A percentile compares a stretch with the other conserved stretches of the same genome.
These are phyloP conservation scores for Abrostola triplasia DNA, from an alignment of 2,888 invertebrate species.

Conservation along the genomic window DNA sequence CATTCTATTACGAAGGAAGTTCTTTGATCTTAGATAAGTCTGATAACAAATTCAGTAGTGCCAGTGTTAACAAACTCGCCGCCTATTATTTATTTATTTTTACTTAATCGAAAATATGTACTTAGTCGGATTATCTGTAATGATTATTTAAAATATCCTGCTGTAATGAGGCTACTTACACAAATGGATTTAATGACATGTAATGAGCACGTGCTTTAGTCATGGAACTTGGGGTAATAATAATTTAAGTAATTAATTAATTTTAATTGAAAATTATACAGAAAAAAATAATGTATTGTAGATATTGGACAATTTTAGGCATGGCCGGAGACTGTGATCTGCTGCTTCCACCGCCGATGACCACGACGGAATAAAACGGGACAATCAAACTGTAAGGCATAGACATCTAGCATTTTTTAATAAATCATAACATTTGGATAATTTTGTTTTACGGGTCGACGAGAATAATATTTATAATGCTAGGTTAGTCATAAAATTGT, in stretches of 20 bases:
- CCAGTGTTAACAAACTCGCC: conserved; percentile 8
- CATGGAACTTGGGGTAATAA: conserved; percentile 6
- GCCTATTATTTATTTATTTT: conserved; percentile 6
- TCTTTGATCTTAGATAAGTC: neutral
- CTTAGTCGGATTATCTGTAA: conserved; percentile 35
- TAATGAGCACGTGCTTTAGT: conserved; percentile 17
- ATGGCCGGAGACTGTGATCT: conserved; percentile 58
- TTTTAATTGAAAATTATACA: conserved; percentile 21
- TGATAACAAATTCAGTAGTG: neutral
- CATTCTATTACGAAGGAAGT: neutral
- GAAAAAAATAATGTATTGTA: conserved; percentile 53
- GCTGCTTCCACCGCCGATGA: conserved; percentile 43
- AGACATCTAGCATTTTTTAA: conserved; percentile 38
- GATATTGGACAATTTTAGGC: conserved; percentile 59
- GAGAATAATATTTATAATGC: conserved; percentile 47
- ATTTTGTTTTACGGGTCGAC: conserved; percentile 41
- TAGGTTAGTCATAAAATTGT: conserved; percentile 48
- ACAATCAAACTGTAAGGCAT: conserved; percentile 42
- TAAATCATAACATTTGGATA: conserved; percentile 34
- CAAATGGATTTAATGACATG: conserved; percentile 53
- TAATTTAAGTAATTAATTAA: conserved; percentile 10
- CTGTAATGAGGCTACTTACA: conserved; percentile 13
- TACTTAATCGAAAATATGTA: conserved; percentile 33
- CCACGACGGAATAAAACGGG: conserved; percentile 41
- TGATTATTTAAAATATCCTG: conserved; percentile 19